A percentile compares a stretch with the other conserved stretches of the same genome.
These are phyloP conservation scores for Reticulitermes speratus DNA, from an alignment of 1,140 invertebrate species.

Conservation along the genomic window DNA sequence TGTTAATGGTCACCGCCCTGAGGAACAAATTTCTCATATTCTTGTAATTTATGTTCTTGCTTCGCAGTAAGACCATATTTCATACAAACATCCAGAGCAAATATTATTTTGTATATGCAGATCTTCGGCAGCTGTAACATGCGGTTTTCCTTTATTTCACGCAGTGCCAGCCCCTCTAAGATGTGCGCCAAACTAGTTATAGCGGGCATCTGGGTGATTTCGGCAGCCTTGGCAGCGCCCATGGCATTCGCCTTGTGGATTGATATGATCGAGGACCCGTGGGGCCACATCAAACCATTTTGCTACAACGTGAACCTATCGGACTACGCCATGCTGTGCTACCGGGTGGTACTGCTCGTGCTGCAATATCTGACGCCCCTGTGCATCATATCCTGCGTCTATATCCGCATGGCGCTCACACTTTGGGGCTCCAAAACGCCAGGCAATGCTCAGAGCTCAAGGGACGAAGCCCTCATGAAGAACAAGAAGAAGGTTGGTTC, in stretches of 20 bases:
- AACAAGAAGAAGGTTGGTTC: constrained; percentile 75
- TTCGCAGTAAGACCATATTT: too few relatives aligned
- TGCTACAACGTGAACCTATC: constrained; percentile 58
- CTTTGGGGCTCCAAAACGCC: constrained; percentile 74
- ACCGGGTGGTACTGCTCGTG: constrained; percentile 56
- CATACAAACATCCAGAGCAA: too few relatives aligned
- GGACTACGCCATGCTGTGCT: constrained; percentile 53
- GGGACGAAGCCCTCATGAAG: constrained; percentile 71
- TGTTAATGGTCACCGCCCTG: too few relatives aligned
- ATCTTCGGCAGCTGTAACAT: too few relatives aligned
- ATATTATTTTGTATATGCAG: too few relatives aligned
- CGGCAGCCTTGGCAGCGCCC: constrained; percentile 60
- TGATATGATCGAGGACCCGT: not conserved
- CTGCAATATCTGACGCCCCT: constrained; percentile 75
- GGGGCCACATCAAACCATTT: constrained; percentile 51
- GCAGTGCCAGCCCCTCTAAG: constrained; percentile 66
- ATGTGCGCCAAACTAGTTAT: constrained; percentile 67
- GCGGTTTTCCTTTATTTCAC: too few relatives aligned
- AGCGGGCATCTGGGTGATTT: constrained; percentile 65
- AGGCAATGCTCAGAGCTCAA: constrained; percentile 69
- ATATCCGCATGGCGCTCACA: constrained; percentile 71
- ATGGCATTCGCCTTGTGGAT: constrained; percentile 67
- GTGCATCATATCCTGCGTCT: constrained; percentile 73
- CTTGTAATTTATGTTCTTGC: too few relatives aligned
- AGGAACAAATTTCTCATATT: too few relatives aligned